Evolutionary conservation across 2,113 vertebrate genomes (phyloP).

Genomic region (Archocentrus centrarchus): DNA sequence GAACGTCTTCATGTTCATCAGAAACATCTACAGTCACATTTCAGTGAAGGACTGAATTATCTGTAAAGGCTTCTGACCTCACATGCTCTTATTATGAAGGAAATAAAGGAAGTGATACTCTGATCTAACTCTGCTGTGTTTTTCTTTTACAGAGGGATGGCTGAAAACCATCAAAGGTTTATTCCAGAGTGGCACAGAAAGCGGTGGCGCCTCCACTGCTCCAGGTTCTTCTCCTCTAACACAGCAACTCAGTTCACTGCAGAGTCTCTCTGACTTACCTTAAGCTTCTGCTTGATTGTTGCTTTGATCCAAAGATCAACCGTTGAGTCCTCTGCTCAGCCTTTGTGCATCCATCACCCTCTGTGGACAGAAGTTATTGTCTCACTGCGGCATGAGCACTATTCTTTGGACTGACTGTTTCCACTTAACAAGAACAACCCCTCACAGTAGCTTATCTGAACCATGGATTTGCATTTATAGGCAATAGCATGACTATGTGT

Average conservation of each 20-base stretch:
- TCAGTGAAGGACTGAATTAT: not conserved
- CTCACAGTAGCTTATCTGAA: not conserved
- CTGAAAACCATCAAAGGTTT: constrained; percentile 8
- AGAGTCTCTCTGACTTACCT: not conserved
- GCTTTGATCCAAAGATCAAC: not conserved
- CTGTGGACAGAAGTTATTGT: not conserved
- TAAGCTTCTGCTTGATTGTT: not conserved
- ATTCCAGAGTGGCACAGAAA: not conserved
- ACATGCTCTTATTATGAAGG: not conserved
- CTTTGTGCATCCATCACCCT: not conserved
- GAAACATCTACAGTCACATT: not conserved
- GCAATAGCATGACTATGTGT: not conserved
- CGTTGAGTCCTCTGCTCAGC: not conserved
- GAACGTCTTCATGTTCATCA: not conserved
- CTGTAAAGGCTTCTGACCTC: not conserved
- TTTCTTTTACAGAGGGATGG: not conserved
- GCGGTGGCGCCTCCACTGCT: not conserved
- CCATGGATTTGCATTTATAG: not conserved
- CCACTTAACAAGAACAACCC: not conserved
- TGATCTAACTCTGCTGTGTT: not conserved
- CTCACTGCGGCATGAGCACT: not conserved
- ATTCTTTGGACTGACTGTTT: not conserved
- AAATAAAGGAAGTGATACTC: not conserved
- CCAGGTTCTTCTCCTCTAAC: not conserved
- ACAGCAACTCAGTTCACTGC: not conserved